Percentiles rank a stretch among this genome's conserved stretches.
phyloP scores from a whole-genome alignment of 2,797 vertebrate species.

The Mus minutoides region DNA sequence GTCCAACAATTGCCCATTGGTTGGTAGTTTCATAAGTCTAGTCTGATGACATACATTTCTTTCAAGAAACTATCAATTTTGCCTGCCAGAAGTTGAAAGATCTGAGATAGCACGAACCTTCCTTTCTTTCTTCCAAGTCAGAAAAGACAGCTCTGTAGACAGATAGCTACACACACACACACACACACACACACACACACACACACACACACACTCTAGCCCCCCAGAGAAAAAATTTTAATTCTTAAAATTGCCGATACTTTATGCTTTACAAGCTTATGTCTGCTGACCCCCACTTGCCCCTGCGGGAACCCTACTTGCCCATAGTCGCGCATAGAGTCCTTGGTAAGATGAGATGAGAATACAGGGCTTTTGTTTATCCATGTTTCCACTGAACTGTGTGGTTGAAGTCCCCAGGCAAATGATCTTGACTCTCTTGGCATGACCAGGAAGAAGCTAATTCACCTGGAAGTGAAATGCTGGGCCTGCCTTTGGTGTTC shows the following conservation, averaged over 20 bases:
- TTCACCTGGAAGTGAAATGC: conserved; percentile 21
- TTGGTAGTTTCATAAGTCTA: no score
- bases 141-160: background rate
- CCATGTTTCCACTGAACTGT: background rate
- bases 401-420: background rate
- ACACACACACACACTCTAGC: background rate
- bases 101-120: background rate
- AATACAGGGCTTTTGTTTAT: background rate
- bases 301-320: background rate
- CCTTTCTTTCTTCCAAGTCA: background rate
- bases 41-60: background rate
- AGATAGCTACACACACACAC: background rate
- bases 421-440: background rate
- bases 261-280: background rate
- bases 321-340: background rate
- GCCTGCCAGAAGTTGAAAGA: background rate
- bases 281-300: background rate
- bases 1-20: background rate
- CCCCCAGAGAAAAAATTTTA: background rate
- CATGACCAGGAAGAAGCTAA: background rate
- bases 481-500: conserved; percentile 15
- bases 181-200: background rate
- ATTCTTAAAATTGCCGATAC: background rate
- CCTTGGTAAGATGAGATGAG: background rate
- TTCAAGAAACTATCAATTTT: background rate